Base-by-base conservation (phyloP, 1,140 invertebrate genomes). In the Zaprionus capensis region DNA sequence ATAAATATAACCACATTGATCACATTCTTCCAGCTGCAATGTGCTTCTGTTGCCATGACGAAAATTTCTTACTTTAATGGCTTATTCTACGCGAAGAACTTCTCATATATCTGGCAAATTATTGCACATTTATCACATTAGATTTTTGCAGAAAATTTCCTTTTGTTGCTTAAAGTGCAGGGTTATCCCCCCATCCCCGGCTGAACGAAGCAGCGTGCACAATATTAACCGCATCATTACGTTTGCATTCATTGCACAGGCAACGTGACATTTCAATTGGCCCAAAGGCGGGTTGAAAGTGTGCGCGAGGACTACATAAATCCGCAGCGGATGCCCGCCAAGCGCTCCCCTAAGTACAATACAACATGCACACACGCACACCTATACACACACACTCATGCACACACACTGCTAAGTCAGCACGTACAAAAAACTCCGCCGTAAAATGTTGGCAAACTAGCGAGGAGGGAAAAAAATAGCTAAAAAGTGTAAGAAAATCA, bases 401-500 rank as follows among this genome's bases (percentile, higher is more conserved):
- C 36, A 31, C 73, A 73, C 38, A 76, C 62, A 53, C 44, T 78
- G 67, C 34, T 68, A 75, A 78, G 75, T 77, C 75, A 80, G 75
- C 78, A 80, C 78, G 78, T 80, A 78, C 61, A 64, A 70, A 63
- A 74, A 83, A 71, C 67, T 64, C 55, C 62, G n/a, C 59, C 67
- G 71, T 84, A 85, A 87, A 81, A 81, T 81, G 76, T 63, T 70
- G 67, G 78, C 66, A 79, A 77, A 84, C 80, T 82, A 83, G 78
- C 67, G 66, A 69, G 66, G 65, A 74, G 76, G 24, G 2, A 41
- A 41, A 44, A 49, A 51, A 51, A 56, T 57, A 38, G 67, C 55
- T 87, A 82, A 86, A 86, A 86, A 85, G 83, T 88, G 81, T 88
- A 87, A 88, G 84, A 87, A 87, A 88, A 84, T 87, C 78, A 87